Evolutionary conservation across 2,888 invertebrate species (phyloP), one percentile per base, ranked within the genome.

Genomic region (Myopa tessellatipennis): DNA sequence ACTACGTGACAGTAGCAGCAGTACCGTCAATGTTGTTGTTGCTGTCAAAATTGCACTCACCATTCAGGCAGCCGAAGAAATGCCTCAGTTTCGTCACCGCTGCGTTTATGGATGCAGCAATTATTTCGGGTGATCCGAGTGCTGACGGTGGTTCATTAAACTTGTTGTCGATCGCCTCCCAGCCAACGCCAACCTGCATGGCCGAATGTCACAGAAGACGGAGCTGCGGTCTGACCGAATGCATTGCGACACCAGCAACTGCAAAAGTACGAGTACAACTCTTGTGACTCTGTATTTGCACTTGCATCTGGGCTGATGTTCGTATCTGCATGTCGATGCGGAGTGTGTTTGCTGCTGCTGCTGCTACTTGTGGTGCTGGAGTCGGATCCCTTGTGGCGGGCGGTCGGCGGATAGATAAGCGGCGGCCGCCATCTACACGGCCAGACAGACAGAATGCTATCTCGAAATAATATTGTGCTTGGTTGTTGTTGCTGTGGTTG

Each of bases 391-490:
- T 75, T 58, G 74, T 40, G 74, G 61, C 60, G 61, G 61, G 63
- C 74, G 67, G 61, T 45, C n/a, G 74, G 74, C 67, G 52, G 65
- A 52, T 38, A 75, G 68, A 73, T 63, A 73, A 58, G 68, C 58
- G 68, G 55, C n/a, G n/a, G n/a, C n/a, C n/a, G n/a, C 38, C 74
- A 18, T n/a, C 45, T 40, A 67, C 52, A 55, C 68, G 52, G n/a
- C 18, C 67, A 38, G 55, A 55, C 68, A 68, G 74, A 58, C 68
- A 36, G 73, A 45, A 45, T n/a, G 55, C 38, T 68, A 68, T 75
- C 74, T 61, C 74, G 79, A 74, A 79, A 78, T 78, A 74, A 77
- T 78, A 71, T 78, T 73, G 74, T 76, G 36, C 7, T 52, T 40
- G 26, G 10, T 58, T 55, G 74, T 74, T 67, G 38, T 71, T 58